Evolutionary conservation across 2,888 invertebrate species (phyloP).

Genomic region (Hyppa rectilinea): DNA sequence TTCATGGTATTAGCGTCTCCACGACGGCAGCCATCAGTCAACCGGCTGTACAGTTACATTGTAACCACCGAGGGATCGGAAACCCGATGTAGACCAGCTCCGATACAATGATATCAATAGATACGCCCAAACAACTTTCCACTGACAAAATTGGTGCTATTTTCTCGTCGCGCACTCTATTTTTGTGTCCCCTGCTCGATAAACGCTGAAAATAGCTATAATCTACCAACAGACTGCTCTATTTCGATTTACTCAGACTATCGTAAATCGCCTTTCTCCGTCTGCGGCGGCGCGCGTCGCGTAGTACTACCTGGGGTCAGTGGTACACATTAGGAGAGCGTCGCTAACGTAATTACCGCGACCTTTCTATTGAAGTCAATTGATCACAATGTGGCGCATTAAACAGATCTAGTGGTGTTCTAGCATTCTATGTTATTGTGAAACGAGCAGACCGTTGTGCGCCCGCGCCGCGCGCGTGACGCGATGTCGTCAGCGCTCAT

Average conservation of each 20-base stretch:
- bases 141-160: constrained; percentile 55
- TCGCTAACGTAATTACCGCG: constrained; percentile 84
- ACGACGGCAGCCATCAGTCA: constrained; percentile 74
- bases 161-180: constrained; percentile 52
- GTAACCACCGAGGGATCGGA: constrained; percentile 61
- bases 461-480: constrained; percentile 62
- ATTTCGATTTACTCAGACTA: constrained; percentile 48
- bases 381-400: constrained; percentile 65
- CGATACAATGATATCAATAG: constrained; percentile 58
- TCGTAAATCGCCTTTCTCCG: constrained; percentile 62
- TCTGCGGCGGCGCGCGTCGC: constrained; percentile 43
- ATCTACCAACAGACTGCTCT: constrained; percentile 43
- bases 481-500: constrained; percentile 72
- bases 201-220: constrained; percentile 57
- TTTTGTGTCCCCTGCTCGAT: constrained; percentile 51
- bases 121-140: constrained; percentile 65
- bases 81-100: constrained; percentile 56
- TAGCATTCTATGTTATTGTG: constrained; percentile 69
- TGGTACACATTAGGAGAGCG: constrained; percentile 76
- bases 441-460: constrained; percentile 71
- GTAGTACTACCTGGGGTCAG: constrained; percentile 64
- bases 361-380: constrained; percentile 87
- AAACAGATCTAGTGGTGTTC: constrained; percentile 49
- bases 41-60: constrained; percentile 73
- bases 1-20: constrained; percentile 80